phyloP scores from a whole-genome alignment of 2,113 vertebrate genomes.

The Nycticorax nycticorax region DNA sequence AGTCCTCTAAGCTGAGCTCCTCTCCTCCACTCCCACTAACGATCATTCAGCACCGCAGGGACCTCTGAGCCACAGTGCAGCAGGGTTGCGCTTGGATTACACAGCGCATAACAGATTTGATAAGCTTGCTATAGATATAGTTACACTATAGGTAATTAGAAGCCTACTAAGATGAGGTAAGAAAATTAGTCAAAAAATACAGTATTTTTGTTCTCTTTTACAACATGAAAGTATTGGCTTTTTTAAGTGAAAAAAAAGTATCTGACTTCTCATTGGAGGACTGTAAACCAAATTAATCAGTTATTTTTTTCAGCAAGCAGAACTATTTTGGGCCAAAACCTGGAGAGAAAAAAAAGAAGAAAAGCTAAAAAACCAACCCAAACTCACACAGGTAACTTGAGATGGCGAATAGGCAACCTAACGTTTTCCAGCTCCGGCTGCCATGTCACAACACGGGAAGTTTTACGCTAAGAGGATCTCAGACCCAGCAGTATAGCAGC shows the following conservation, averaged over 20 bases:
- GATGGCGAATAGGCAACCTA: accelerated
- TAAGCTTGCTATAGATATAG: neutral
- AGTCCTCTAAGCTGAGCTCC: neutral
- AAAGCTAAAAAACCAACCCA: neutral
- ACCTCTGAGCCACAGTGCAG: neutral
- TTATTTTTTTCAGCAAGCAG: neutral
- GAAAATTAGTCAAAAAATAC: neutral
- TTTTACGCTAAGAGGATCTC: no score
- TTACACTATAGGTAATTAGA: neutral
- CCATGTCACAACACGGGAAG: accelerated
- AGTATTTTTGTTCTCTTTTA: neutral
- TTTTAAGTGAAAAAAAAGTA: neutral
- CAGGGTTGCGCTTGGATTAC: neutral
- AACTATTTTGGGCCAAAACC: neutral
- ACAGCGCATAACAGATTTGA: neutral
- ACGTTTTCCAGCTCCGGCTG: neutral
- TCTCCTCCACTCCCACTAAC: neutral
- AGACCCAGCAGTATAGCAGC: accelerated
- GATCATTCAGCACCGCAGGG: neutral
- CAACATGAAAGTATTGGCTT: neutral
- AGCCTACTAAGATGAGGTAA: neutral
- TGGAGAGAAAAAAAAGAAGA: accelerated
- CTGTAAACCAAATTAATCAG: neutral
- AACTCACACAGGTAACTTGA: accelerated
- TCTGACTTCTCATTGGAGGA: neutral